phyloP scores from a whole-genome alignment of 1,140 invertebrate genomes.

The Teleopsis dalmanni region DNA sequence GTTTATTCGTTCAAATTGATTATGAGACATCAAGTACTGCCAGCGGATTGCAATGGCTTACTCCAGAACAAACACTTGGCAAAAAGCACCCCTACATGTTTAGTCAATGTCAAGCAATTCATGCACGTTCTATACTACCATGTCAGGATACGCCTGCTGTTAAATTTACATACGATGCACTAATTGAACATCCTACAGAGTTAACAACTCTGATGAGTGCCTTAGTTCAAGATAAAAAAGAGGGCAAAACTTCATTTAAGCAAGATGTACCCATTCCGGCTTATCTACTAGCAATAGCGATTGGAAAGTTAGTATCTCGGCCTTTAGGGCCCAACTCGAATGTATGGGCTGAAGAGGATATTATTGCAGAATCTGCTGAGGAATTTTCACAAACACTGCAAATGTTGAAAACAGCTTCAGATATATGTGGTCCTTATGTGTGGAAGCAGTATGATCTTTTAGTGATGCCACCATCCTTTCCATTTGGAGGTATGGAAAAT shows the following conservation, averaged over 20 bases:
- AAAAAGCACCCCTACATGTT: conserved; percentile 84
- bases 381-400: conserved; percentile 85
- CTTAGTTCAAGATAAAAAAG: conserved; percentile 47
- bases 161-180: conserved; percentile 79
- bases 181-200: conserved; percentile 66
- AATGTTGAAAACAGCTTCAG: conserved; percentile 76
- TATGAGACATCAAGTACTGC: conserved; percentile 69
- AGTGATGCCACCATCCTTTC: conserved; percentile 88
- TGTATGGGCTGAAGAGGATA: conserved; percentile 84
- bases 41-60: conserved; percentile 84
- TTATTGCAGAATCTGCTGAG: conserved; percentile 74
- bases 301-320: conserved; percentile 70
- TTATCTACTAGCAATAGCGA: conserved; percentile 79
- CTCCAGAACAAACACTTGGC: conserved; percentile 77
- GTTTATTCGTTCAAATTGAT: conserved; percentile 58
- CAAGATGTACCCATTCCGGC: conserved; percentile 71
- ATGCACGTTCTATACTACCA: conserved; percentile 78
- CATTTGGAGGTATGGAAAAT: conserved; percentile 96
- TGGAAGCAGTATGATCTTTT: conserved; percentile 86
- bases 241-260: conserved; percentile 55
- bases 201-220: conserved; percentile 88
- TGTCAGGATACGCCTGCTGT: conserved; percentile 93
- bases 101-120: conserved; percentile 89
- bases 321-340: conserved; percentile 68
- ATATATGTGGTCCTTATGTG: conserved; percentile 71